phyloP scores from a whole-genome alignment of 2,888 invertebrate species.

The Zygothrica quintamaculata region DNA sequence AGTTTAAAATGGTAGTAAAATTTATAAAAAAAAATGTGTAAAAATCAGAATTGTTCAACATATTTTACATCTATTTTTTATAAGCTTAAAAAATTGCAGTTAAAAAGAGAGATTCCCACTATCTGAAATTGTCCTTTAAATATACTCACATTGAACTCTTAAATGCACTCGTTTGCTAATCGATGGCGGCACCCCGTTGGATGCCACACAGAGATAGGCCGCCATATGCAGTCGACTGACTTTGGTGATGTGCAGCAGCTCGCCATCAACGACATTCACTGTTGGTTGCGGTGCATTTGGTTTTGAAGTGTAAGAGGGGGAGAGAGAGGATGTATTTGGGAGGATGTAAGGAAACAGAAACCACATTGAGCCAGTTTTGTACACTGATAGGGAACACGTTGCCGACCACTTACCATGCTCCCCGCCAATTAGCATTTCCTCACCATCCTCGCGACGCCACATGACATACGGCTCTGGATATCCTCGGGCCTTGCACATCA shows the following conservation, averaged over 20 bases:
- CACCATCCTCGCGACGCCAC: slow-evolving; percentile 95
- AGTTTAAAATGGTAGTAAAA: too few species aligned
- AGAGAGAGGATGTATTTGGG: slow-evolving; percentile 5
- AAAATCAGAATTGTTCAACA: background rate
- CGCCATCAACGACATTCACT: slow-evolving; percentile 95
- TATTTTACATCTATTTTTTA: background rate
- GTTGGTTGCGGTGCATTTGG: slow-evolving; percentile 3
- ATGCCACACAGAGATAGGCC: slow-evolving; percentile 95
- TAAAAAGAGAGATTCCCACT: background rate
- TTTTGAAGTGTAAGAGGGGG: background rate
- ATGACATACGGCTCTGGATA: slow-evolving; percentile 96
- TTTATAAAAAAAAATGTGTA: too few species aligned
- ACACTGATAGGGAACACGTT: slow-evolving; percentile 6
- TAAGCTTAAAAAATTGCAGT: background rate
- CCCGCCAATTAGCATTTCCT: slow-evolving; percentile 95
- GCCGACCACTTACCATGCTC: slow-evolving; percentile 88
- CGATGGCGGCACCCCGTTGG: slow-evolving; percentile 96
- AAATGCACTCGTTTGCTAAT: slow-evolving; percentile 93
- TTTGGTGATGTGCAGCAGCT: slow-evolving; percentile 92
- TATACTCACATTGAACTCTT: slow-evolving; percentile 92
- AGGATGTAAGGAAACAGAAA: slow-evolving; percentile 3
- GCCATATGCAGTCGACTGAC: slow-evolving; percentile 97
- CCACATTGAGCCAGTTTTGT: slow-evolving; percentile 23
- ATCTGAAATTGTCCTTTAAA: slow-evolving; percentile 2
- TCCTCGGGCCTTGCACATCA: slow-evolving; percentile 94